Conservation (phyloP, 1,140 invertebrate genomes). For the Theocolax elegans region DNA sequence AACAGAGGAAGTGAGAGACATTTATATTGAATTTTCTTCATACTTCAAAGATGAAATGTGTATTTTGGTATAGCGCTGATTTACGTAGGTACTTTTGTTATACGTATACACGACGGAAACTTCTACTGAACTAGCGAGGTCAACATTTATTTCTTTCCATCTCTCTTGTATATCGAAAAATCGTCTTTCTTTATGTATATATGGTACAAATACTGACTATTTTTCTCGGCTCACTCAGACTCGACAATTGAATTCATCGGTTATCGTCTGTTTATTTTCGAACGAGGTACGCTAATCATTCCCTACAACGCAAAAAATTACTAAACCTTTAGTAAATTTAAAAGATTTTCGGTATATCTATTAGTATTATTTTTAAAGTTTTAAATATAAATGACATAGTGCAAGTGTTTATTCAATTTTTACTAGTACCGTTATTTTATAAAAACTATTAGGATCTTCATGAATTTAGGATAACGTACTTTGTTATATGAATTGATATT, state of each 20-base stretch:
- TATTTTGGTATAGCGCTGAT: neutral
- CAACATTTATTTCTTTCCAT: neutral
- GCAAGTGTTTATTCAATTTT: no score
- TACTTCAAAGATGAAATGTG: neutral
- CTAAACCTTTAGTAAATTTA: no score
- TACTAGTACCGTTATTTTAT: no score
- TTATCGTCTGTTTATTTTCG: no score
- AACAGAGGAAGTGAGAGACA: neutral
- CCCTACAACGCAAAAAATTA: no score
- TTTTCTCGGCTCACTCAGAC: neutral
- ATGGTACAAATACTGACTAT: neutral
- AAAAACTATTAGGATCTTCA: no score
- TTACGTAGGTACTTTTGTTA: neutral
- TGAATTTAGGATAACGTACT: no score
- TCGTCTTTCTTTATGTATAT: neutral
- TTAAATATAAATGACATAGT: no score
- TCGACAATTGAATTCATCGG: neutral
- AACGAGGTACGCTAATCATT: no score
- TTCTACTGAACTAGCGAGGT: neutral
- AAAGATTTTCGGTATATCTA: no score
- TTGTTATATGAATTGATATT: no score
- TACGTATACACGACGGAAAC: neutral
- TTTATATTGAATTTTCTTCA: constrained; percentile 9
- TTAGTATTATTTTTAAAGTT: no score
- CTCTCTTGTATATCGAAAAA: neutral